These are phyloP conservation scores for Anodontia alba DNA, from an alignment of 2,888 invertebrate species.

Conservation along the genomic window DNA sequence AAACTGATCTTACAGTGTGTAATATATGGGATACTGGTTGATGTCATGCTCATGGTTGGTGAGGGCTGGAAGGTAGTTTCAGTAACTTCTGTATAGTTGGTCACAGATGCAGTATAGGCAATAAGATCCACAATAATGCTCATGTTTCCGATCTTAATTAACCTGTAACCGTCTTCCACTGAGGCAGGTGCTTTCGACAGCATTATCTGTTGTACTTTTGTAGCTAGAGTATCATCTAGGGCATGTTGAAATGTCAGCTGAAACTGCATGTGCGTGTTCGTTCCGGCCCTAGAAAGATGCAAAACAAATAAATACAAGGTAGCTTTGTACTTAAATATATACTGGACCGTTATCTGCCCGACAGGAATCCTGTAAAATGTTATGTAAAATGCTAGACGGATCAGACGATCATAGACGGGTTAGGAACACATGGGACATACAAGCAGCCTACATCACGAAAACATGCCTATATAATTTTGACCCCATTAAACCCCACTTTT, in stretches of 20 bases:
- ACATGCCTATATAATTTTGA: too few species aligned
- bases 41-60: slow-evolving; percentile 21
- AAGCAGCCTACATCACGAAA: too few species aligned
- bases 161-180: neutral
- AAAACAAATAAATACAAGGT: too few species aligned
- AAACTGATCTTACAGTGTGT: slow-evolving; percentile 4
- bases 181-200: neutral
- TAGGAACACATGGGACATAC: too few species aligned
- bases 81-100: slow-evolving; percentile 32
- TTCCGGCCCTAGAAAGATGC: neutral
- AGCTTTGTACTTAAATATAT: too few species aligned
- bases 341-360: too few species aligned
- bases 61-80: slow-evolving; percentile 21
- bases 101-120: slow-evolving; percentile 13
- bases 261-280: neutral
- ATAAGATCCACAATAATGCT: slow-evolving; percentile 12
- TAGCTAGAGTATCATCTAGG: neutral
- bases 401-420: too few species aligned
- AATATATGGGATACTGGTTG: slow-evolving; percentile 22
- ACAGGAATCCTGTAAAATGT: too few species aligned
- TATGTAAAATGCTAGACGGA: too few species aligned
- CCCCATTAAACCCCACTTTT: too few species aligned
- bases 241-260: neutral
- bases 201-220: neutral
- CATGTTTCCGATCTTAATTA: slow-evolving; percentile 31